phyloP scores from a whole-genome alignment of 1,140 invertebrate species.

The Halesus radiatus region DNA sequence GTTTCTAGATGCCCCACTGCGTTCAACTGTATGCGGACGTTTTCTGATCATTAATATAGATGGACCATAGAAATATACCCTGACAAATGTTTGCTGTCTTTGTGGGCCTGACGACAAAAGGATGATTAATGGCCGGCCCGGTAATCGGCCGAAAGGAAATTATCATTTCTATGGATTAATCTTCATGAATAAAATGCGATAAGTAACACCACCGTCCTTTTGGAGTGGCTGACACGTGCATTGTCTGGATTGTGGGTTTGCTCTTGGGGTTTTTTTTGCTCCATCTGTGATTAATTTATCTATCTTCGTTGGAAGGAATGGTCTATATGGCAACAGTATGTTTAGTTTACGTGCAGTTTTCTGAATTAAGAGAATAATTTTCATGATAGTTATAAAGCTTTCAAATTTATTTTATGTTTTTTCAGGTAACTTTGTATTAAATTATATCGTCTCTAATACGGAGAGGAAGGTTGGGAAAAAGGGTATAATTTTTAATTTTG shows the following conservation, averaged over 20 bases:
- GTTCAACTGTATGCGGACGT: slow-evolving; percentile 6
- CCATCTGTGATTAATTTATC: background rate
- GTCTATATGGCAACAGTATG: background rate
- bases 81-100: slow-evolving; percentile 56
- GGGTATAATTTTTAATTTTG: too few species aligned
- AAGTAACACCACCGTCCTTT: slow-evolving; percentile 27
- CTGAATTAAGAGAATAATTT: background rate
- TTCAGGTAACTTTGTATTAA: too few species aligned
- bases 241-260: background rate
- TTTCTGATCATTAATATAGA: slow-evolving; percentile 51
- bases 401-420: too few species aligned
- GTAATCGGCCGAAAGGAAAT: slow-evolving; percentile 51
- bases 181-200: slow-evolving; percentile 33
- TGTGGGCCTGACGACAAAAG: slow-evolving; percentile 49
- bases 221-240: slow-evolving; percentile 3
- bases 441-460: too few species aligned
- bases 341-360: background rate
- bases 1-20: background rate
- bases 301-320: background rate
- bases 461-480: too few species aligned
- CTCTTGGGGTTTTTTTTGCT: background rate
- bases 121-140: slow-evolving; percentile 51
- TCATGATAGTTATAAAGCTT: background rate
- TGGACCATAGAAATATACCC: slow-evolving; percentile 47
- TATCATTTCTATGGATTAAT: slow-evolving; percentile 53